Percentiles rank a stretch among this genome's conserved stretches.
Conservation (phyloP, 2,113 vertebrate species). For the human region GRCh38 chr4:133084501-133085000, state of each 20-base stretch:
- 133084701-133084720: neutral
- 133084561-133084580: neutral
- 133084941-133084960: neutral
- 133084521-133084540: neutral
- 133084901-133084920: neutral
- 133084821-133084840: neutral
- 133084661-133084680: neutral
- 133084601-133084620: neutral
- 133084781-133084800: neutral
- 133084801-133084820: neutral
- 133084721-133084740: neutral
- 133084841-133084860: neutral
- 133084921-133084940: neutral
- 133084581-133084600: neutral
- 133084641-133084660: neutral
- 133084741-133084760: neutral
- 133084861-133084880: neutral
- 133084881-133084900: neutral
- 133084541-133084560: neutral
- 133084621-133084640: neutral
- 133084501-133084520: neutral
- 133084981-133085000: neutral
- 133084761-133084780: neutral
- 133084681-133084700: neutral
- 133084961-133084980: neutral